These are phyloP conservation scores for Zaprionus lineosus DNA, from an alignment of 2,888 invertebrate genomes.

Conservation along the genomic window DNA sequence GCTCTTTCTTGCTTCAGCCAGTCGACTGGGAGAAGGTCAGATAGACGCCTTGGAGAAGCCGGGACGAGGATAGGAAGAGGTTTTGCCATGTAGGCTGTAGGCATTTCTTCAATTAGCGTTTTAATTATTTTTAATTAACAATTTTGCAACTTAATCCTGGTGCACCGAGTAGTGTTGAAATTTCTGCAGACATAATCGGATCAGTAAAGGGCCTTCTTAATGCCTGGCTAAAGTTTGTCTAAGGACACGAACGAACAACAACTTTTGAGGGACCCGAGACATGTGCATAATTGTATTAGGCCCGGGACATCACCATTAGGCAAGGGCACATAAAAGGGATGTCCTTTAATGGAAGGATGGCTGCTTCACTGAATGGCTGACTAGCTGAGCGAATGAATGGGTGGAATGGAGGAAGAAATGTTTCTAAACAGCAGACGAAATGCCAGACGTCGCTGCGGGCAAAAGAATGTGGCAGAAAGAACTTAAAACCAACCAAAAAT, in stretches of 20 bases:
- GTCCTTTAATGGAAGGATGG: conserved; percentile 5
- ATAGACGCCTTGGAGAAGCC: too few relatives aligned
- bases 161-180: conserved; percentile 39
- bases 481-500: conserved; percentile 30
- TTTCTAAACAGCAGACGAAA: conserved; percentile 49
- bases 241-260: conserved; percentile 46
- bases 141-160: conserved; percentile 71
- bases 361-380: conserved; percentile 20
- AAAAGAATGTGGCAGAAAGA: conserved; percentile 5
- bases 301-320: conserved; percentile 15
- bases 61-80: too few relatives aligned
- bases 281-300: conserved; percentile 68
- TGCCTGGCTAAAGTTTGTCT: conserved; percentile 65
- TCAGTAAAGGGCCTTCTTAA: conserved; percentile 52
- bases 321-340: conserved; percentile 31
- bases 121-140: conserved; percentile 78
- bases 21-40: too few relatives aligned
- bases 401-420: conserved; percentile 31
- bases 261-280: conserved; percentile 48
- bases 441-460: conserved; percentile 56
- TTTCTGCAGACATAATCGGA: conserved; percentile 61
- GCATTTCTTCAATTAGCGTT: conserved; percentile 74
- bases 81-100: conserved; percentile 48
- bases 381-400: conserved; percentile 10
- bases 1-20: conserved; percentile 23